Base-by-base conservation (phyloP, 2,797 vertebrate species). In the Mormyrops attenuatus region DNA sequence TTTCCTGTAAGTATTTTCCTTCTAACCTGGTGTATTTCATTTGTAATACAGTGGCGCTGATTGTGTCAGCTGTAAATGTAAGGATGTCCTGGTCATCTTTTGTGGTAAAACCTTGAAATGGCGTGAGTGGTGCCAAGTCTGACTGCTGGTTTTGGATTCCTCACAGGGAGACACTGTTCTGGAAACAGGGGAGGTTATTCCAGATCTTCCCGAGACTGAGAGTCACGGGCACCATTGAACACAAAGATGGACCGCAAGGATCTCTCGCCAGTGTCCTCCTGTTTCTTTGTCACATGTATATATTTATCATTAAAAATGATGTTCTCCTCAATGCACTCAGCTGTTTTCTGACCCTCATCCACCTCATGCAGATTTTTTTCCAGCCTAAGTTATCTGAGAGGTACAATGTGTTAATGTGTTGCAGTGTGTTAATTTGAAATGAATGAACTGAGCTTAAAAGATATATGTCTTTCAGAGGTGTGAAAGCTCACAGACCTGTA, bases 171-270 rank as follows among this genome's bases (percentile, higher is more conserved):
- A 98, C 93, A 94, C 77, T 85, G 94, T 98, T 93, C n/a, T 96
- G 94, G 98, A 98, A 94, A 98, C 97, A 0, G 97, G 97, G 30
- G 97, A 98, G 94, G 93, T 97, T 93, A 82, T 98, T 93, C 96
- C 96, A 91, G 95, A 95, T 91, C 91, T 98, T 88, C 96, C 96
- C 52, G 93, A 94, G 87, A 88, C 92, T 89, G 96, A 95, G 88
- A 92, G 57, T 52, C 95, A 96, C 88, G 91, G 93, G 63, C 97
- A 98, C 94, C 97, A 98, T 88, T 98, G 93, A 96, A 94, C 77
- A n/a, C 3, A 17, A 53, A 5, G 92, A 90, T 92, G 92, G 94
- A 91, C 95, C 88, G 90, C 95, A 94, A 93, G 87, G 91, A 86
- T 57, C 84, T 49, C 88, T 49, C 20, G 88, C 90, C 85, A 82